phyloP scores from a whole-genome alignment of 2,113 vertebrate species.

The Misgurnus anguillicaudatus region DNA sequence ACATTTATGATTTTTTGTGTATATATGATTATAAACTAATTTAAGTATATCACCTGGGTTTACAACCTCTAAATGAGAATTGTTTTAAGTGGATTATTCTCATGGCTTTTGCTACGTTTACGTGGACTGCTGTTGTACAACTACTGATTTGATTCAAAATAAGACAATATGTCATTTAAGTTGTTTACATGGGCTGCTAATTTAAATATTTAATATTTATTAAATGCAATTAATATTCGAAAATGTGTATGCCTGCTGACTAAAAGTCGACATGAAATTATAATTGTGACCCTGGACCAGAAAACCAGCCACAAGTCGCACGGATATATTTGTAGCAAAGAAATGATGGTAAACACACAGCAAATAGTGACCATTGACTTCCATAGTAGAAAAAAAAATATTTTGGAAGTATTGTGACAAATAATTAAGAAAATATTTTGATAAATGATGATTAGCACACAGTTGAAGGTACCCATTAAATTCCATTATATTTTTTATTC shows the following conservation, averaged over 20 bases:
- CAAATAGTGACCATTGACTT: no score
- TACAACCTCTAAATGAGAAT: conserved; percentile 1
- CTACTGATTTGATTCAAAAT: conserved; percentile 16
- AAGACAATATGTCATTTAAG: neutral
- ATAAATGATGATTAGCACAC: no score
- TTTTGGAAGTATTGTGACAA: no score
- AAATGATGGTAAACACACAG: no score
- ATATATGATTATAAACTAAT: conserved; percentile 33
- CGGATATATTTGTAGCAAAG: no score
- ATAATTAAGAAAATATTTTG: no score
- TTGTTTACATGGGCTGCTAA: neutral
- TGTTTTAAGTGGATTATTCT: conserved; percentile 32
- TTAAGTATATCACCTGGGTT: conserved; percentile 35
- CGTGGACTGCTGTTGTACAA: neutral
- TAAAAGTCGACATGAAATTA: neutral
- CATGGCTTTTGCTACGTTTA: neutral
- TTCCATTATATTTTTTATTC: no score
- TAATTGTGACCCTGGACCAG: no score
- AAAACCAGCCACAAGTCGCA: no score
- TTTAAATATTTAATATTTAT: neutral
- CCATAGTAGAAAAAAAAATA: no score
- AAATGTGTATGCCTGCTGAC: neutral
- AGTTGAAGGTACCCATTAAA: no score
- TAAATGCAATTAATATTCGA: no score
- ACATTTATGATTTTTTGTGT: conserved; percentile 42